phyloP scores from a whole-genome alignment of 2,113 vertebrate genomes.

The Corythornis madagascariensis region DNA sequence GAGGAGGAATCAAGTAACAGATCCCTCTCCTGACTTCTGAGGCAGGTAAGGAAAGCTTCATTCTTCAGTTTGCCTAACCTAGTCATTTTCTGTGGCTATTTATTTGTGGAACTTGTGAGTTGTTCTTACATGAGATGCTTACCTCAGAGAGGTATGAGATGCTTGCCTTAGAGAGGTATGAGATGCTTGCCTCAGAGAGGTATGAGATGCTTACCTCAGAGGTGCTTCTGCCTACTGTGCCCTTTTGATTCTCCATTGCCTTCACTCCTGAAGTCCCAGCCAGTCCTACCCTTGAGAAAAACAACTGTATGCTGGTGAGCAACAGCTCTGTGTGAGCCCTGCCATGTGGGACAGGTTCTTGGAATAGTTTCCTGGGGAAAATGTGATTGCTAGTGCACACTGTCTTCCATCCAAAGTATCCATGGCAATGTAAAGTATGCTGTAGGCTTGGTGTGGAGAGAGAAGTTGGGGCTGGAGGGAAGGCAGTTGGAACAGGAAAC shows the following conservation, averaged over 20 bases:
- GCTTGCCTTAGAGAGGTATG: too few relatives aligned
- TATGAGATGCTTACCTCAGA: not conserved
- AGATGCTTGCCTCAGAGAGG: not conserved
- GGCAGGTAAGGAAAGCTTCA: not conserved
- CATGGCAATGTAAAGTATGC: constrained; percentile 62
- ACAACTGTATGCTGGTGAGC: not conserved
- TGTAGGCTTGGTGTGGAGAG: constrained; percentile 46
- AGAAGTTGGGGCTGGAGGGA: constrained; percentile 52
- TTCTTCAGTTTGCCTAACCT: not conserved
- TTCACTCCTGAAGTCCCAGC: not conserved
- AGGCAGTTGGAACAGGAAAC: constrained; percentile 63
- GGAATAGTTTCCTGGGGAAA: constrained; percentile 61
- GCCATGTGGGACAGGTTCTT: constrained; percentile 62
- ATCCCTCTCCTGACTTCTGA: not conserved
- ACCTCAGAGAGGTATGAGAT: not conserved
- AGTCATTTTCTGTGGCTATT: not conserved
- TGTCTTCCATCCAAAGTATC: constrained; percentile 64
- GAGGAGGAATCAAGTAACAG: not conserved
- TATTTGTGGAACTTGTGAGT: fast-evolving
- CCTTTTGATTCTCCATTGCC: not conserved
- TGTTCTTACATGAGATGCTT: not conserved
- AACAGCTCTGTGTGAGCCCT: constrained; percentile 25
- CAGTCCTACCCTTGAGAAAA: constrained; percentile 14
- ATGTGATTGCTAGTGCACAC: constrained; percentile 52
- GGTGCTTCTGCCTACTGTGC: not conserved